These are phyloP conservation scores for Leptatherina wallacei DNA, from an alignment of 2,797 vertebrate genomes.

Conservation along the genomic window DNA sequence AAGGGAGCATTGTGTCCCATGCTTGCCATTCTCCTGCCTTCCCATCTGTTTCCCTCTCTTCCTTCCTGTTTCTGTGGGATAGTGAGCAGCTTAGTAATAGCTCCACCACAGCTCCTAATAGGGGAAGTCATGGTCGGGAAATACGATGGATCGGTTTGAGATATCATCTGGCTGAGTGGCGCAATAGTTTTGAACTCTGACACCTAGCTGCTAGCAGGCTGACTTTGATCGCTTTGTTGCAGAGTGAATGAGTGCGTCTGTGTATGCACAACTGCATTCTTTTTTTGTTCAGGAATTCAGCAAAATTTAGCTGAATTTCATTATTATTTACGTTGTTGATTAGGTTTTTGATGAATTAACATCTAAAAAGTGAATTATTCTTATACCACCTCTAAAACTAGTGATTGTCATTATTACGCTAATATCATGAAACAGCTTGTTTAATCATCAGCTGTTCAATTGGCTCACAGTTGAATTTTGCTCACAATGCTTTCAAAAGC, in stretches of 20 bases:
- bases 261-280: background rate
- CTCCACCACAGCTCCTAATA: conserved; percentile 66
- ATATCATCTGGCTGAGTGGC: conserved; percentile 76
- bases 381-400: background rate
- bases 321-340: background rate
- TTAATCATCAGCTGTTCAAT: background rate
- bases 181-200: conserved; percentile 82
- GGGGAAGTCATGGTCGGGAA: conserved; percentile 75
- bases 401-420: background rate
- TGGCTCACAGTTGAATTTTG: background rate
- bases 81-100: conserved; percentile 77
- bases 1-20: conserved; percentile 76
- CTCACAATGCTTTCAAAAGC: background rate
- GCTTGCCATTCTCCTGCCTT: conserved; percentile 78
- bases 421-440: background rate
- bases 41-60: conserved; percentile 89
- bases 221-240: conserved; percentile 68
- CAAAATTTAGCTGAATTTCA: background rate
- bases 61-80: conserved; percentile 87
- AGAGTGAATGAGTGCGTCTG: conserved; percentile 2
- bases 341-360: background rate
- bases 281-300: background rate
- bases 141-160: conserved; percentile 71
- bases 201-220: conserved; percentile 65
- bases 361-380: background rate